These are phyloP conservation scores for Macrobrachium rosenbergii DNA, from an alignment of 1,140 invertebrate genomes.

Conservation along the genomic window DNA sequence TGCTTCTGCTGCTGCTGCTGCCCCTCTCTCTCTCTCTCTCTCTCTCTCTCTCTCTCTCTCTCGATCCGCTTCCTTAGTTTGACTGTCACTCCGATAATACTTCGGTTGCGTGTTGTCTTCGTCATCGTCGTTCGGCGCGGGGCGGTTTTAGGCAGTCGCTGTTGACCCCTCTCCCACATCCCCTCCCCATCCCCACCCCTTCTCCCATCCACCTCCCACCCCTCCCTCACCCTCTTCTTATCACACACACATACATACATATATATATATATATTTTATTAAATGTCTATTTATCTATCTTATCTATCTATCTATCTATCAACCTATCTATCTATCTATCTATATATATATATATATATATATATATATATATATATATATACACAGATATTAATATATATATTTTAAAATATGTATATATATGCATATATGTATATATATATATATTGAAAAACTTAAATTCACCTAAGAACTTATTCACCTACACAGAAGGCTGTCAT, in stretches of 20 bases:
- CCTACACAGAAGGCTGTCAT: too few relatives aligned
- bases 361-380: constrained; percentile 42
- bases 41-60: constrained; percentile 22
- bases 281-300: not conserved
- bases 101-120: too few relatives aligned
- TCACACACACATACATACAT: not conserved
- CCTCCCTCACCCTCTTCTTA: too few relatives aligned
- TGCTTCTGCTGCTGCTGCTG: not conserved
- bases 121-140: too few relatives aligned
- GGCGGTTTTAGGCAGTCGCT: not conserved
- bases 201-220: not conserved
- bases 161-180: not conserved
- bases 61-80: not conserved
- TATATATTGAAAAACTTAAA: too few relatives aligned
- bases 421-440: constrained; percentile 4
- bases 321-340: not conserved
- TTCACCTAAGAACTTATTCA: too few relatives aligned
- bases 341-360: constrained; percentile 28
- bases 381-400: constrained; percentile 7
- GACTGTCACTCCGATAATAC: not conserved
- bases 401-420: not conserved
- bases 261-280: not conserved
- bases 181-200: not conserved
- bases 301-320: constrained; percentile 6
- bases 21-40: not conserved